phyloP scores from a whole-genome alignment of 1,140 invertebrate species.

The Epicauta chinensis region DNA sequence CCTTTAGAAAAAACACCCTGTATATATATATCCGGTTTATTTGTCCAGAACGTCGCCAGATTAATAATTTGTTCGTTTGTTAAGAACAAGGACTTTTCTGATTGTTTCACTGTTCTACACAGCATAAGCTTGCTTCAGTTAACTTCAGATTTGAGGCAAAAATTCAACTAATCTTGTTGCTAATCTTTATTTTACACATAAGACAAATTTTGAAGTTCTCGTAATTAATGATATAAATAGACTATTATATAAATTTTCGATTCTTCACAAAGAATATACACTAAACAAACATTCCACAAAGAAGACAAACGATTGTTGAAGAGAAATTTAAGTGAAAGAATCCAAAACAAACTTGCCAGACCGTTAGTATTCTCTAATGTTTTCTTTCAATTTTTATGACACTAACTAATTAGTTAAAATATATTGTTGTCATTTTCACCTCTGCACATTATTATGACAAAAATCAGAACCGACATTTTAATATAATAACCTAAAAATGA shows the following conservation, averaged over 20 bases:
- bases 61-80: too few relatives aligned
- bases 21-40: too few relatives aligned
- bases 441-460: not conserved
- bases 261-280: constrained; percentile 1
- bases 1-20: too few relatives aligned
- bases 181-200: too few relatives aligned
- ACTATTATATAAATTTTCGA: constrained; percentile 9
- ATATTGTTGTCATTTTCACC: not conserved
- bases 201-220: too few relatives aligned
- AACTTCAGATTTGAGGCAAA: too few relatives aligned
- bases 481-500: too few relatives aligned
- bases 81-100: too few relatives aligned
- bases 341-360: constrained; percentile 10
- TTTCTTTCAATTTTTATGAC: constrained; percentile 9
- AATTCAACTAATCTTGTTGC: too few relatives aligned
- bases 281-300: constrained; percentile 13
- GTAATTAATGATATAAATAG: constrained; percentile 8
- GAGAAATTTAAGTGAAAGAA: constrained; percentile 11
- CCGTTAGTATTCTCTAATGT: constrained; percentile 3
- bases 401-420: constrained; percentile 6
- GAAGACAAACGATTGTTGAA: constrained; percentile 15
- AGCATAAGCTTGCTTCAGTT: too few relatives aligned
- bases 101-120: too few relatives aligned
- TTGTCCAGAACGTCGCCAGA: too few relatives aligned
- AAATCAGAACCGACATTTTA: not conserved